These are phyloP conservation scores for Aphelocoma californica DNA, from an alignment of 2,797 vertebrate species.

Conservation along the genomic window DNA sequence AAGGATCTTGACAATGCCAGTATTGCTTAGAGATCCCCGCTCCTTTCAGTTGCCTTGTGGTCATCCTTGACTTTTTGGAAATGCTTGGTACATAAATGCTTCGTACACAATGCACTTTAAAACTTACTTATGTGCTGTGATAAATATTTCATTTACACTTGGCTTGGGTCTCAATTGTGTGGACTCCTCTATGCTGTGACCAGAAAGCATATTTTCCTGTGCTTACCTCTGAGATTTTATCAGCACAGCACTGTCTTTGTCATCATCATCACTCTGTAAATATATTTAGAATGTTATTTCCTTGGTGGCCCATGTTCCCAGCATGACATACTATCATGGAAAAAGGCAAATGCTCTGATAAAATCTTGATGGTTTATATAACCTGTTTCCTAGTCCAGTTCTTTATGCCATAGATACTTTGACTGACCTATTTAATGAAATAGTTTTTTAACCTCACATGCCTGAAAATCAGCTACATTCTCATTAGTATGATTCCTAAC, in stretches of 20 bases:
- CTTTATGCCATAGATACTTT: neutral
- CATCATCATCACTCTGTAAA: neutral
- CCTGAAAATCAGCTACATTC: neutral
- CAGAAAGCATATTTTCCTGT: neutral
- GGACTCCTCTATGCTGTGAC: neutral
- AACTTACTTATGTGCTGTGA: neutral
- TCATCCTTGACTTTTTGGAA: neutral
- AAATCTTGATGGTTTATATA: neutral
- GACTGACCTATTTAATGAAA: neutral
- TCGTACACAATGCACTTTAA: neutral
- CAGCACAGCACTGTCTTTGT: neutral
- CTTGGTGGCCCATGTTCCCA: neutral
- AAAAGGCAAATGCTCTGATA: neutral
- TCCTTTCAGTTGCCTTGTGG: neutral
- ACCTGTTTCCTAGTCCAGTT: neutral
- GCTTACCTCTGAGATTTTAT: neutral
- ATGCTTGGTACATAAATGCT: neutral
- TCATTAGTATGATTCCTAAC: neutral
- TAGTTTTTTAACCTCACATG: neutral
- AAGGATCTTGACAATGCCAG: neutral
- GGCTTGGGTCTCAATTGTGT: neutral
- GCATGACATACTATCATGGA: neutral
- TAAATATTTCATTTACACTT: neutral
- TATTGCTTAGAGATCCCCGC: neutral
- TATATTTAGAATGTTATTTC: conserved; percentile 9